A percentile compares a stretch with the other conserved stretches of the same genome.
Conservation (phyloP, 92 coral and sea anemone genomes). For the Micromussa lordhowensis region DNA sequence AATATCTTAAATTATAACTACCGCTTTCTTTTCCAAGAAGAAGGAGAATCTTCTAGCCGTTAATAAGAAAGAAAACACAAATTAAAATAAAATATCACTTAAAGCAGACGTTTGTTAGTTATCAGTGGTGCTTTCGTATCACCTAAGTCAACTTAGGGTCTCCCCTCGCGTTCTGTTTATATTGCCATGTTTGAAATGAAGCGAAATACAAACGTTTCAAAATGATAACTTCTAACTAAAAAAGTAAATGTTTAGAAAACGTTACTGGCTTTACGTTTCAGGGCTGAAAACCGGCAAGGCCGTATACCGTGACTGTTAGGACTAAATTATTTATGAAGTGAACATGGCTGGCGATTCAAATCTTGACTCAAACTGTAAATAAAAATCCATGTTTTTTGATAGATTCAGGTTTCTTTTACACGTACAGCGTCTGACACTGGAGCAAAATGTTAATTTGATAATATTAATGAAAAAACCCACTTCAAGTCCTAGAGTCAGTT, state of each 20-base stretch:
- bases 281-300: not conserved
- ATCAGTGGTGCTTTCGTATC: not conserved
- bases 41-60: not conserved
- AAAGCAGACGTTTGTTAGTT: not conserved
- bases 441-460: no score
- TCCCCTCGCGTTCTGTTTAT: slow-evolving; percentile 1
- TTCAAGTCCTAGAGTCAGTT: no score
- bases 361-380: not conserved
- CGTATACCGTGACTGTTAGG: not conserved
- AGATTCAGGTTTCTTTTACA: not conserved
- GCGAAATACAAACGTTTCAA: not conserved
- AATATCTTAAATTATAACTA: not conserved
- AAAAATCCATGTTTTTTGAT: not conserved
- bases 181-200: not conserved
- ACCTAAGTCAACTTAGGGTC: not conserved
- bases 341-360: not conserved
- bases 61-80: not conserved
- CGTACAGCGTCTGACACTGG: no score
- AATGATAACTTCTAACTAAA: slow-evolving; percentile 10
- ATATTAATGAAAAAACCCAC: no score
- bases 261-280: not conserved
- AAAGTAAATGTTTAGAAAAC: not conserved
- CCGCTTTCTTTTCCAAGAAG: not conserved
- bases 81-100: slow-evolving; percentile 2
- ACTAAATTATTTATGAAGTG: not conserved